A percentile compares a stretch with the other conserved stretches of the same genome.
Evolutionary conservation across 2,888 invertebrate species (phyloP).

Genomic region (Rhimphoctona megacephalus): DNA sequence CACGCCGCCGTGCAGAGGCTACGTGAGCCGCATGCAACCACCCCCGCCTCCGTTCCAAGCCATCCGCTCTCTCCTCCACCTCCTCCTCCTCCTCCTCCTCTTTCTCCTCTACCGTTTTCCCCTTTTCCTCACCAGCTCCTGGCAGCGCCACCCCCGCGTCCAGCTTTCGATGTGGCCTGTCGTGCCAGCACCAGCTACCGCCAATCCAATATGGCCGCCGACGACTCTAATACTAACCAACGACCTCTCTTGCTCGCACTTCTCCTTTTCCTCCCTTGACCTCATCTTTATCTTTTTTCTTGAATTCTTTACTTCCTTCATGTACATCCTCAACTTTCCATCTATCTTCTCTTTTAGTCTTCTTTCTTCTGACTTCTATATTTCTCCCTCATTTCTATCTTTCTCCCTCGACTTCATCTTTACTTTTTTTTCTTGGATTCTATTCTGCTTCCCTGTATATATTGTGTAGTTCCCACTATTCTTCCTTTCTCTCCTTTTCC

Average conservation of each 20-base stretch:
- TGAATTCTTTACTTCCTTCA: slow-evolving; percentile 51
- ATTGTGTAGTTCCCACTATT: slow-evolving; percentile 45
- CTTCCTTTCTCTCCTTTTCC: slow-evolving; percentile 29
- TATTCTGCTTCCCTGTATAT: slow-evolving; percentile 34
- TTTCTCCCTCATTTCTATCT: neutral
- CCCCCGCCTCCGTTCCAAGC: slow-evolving; percentile 76
- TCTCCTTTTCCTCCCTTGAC: slow-evolving; percentile 52
- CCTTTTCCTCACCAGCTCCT: slow-evolving; percentile 59
- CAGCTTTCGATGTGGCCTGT: slow-evolving; percentile 73
- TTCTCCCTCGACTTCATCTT: slow-evolving; percentile 71
- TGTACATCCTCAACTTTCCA: slow-evolving; percentile 33
- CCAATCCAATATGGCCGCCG: slow-evolving; percentile 83
- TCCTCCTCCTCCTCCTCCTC: slow-evolving; percentile 70
- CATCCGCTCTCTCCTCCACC: slow-evolving; percentile 70
- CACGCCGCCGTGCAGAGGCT: slow-evolving; percentile 87
- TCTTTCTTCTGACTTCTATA: too few species aligned
- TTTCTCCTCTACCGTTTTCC: slow-evolving; percentile 64
- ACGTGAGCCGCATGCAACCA: slow-evolving; percentile 87
- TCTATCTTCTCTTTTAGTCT: neutral
- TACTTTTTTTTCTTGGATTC: slow-evolving; percentile 59
- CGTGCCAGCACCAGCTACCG: slow-evolving; percentile 74
- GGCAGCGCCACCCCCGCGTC: slow-evolving; percentile 72
- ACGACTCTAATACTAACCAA: slow-evolving; percentile 73
- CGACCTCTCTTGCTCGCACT: slow-evolving; percentile 52
- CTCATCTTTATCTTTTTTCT: slow-evolving; percentile 67